phyloP scores from a whole-genome alignment of 2,113 vertebrate species.

The Labeo catla region DNA sequence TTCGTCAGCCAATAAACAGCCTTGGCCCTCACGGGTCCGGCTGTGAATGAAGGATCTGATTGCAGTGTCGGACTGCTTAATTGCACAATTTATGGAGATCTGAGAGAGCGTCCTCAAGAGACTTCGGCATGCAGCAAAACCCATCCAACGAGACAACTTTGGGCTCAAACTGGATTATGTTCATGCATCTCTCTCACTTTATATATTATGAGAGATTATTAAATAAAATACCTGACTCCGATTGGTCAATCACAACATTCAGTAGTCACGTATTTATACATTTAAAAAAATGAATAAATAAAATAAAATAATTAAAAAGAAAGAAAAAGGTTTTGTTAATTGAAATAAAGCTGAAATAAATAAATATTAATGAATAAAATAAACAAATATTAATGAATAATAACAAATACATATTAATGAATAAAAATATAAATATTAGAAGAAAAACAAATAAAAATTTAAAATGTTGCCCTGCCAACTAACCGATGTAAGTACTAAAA shows the following conservation, averaged over 20 bases:
- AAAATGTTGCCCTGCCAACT: no score
- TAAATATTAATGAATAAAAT: no score
- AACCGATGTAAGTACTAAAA: no score
- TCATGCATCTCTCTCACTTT: not conserved
- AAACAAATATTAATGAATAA: no score
- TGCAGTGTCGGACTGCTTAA: conserved; percentile 12
- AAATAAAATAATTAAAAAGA: no score
- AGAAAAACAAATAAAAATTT: no score
- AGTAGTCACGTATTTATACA: not conserved
- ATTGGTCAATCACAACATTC: not conserved
- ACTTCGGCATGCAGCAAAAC: not conserved
- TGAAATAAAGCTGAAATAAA: no score
- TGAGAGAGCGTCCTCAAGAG: not conserved
- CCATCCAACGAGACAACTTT: not conserved
- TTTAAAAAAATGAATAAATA: no score
- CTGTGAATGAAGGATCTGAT: conserved; percentile 39
- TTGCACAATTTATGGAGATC: conserved; percentile 41
- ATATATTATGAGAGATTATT: not conserved
- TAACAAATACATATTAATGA: no score
- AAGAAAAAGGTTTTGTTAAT: no score
- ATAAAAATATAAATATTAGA: no score
- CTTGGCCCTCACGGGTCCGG: not conserved
- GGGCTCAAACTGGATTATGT: not conserved
- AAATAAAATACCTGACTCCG: not conserved
- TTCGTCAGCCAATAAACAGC: conserved; percentile 41